Conservation (phyloP, 2,113 vertebrate genomes). For the Drymodes brunneopygia region DNA sequence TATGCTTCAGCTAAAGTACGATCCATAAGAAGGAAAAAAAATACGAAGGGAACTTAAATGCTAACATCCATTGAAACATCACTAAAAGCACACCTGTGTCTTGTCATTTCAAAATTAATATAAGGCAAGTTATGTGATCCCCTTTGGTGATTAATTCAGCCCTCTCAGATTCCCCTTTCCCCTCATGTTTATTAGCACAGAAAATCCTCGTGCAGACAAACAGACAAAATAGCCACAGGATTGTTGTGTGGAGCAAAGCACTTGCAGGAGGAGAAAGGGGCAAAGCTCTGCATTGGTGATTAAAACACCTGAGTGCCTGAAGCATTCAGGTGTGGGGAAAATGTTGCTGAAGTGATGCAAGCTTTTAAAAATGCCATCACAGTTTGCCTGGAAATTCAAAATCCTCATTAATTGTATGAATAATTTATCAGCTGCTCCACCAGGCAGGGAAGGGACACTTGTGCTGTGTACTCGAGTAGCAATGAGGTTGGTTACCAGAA, state of each 20-base stretch:
- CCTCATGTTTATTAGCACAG: constrained; percentile 29
- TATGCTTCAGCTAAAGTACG: not conserved
- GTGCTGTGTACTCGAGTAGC: constrained; percentile 32
- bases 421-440: constrained; percentile 65
- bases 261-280: not conserved
- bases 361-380: constrained; percentile 42
- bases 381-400: constrained; percentile 56
- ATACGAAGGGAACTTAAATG: not conserved
- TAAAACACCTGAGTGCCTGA: constrained; percentile 71
- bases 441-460: constrained; percentile 48
- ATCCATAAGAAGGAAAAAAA: not conserved
- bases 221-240: constrained; percentile 53
- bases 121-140: constrained; percentile 15
- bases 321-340: constrained; percentile 70
- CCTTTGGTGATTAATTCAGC: constrained; percentile 24
- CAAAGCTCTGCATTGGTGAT: constrained; percentile 15
- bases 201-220: constrained; percentile 10
- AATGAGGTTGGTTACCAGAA: not conserved
- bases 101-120: constrained; percentile 56
- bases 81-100: constrained; percentile 32
- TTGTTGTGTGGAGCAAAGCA: constrained; percentile 38
- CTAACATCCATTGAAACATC: not conserved
- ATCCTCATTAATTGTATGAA: constrained; percentile 54
- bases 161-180: constrained; percentile 23
- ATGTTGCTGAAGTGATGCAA: constrained; percentile 29